A percentile compares a stretch with the other conserved stretches of the same genome.
Conservation (phyloP, 1,140 invertebrate species). For the Hestina assimilis region DNA sequence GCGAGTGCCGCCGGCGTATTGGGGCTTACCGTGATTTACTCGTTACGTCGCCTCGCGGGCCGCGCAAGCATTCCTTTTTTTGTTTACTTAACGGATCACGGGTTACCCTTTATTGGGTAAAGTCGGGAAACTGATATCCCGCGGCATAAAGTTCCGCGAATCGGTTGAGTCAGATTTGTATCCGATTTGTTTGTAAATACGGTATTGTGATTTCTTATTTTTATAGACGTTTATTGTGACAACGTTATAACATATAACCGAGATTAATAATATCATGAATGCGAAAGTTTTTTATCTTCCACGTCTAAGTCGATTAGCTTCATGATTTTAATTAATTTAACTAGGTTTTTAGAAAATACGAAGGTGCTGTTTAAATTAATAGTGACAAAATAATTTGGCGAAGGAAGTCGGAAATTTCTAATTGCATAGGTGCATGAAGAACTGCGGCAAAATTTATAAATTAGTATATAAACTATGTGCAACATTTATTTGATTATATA, state of each 20-base stretch:
- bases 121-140: slow-evolving; percentile 35
- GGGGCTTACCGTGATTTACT: slow-evolving; percentile 46
- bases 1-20: slow-evolving; percentile 27
- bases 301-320: too few species aligned
- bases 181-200: slow-evolving; percentile 6
- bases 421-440: too few species aligned
- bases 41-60: slow-evolving; percentile 59
- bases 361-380: too few species aligned
- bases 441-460: too few species aligned
- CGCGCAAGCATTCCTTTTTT: slow-evolving; percentile 59
- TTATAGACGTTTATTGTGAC: neutral
- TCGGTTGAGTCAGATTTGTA: neutral
- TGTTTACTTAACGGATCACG: slow-evolving; percentile 74
- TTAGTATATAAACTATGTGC: too few species aligned
- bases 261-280: too few species aligned
- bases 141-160: slow-evolving; percentile 20
- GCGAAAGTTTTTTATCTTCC: too few species aligned
- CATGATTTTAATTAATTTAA: too few species aligned
- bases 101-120: slow-evolving; percentile 32
- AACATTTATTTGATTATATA: too few species aligned
- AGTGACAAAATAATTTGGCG: too few species aligned
- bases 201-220: neutral
- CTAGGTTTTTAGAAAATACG: too few species aligned
- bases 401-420: too few species aligned
- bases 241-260: neutral